phyloP scores from a whole-genome alignment of 2,888 invertebrate genomes.

The Agriotes lineatus region DNA sequence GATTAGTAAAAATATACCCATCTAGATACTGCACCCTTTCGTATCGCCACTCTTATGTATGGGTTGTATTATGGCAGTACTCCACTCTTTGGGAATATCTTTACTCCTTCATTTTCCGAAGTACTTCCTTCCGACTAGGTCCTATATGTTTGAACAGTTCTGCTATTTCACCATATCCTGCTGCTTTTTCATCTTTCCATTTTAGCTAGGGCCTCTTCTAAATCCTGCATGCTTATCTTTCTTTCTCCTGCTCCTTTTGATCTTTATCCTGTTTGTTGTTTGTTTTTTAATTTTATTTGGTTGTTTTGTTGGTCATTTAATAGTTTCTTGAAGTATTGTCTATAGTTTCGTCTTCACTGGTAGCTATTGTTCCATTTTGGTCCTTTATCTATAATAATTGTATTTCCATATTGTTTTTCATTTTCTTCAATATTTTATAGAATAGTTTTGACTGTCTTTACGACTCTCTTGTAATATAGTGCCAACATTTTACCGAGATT shows the following conservation, averaged over 20 bases:
- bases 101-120: neutral
- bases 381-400: neutral
- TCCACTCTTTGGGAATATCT: conserved; percentile 42
- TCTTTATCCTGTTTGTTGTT: neutral
- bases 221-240: neutral
- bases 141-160: neutral
- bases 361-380: neutral
- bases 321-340: neutral
- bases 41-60: conserved; percentile 39
- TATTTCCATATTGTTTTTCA: neutral
- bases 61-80: conserved; percentile 37
- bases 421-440: neutral
- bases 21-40: conserved; percentile 34
- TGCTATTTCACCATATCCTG: neutral
- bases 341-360: neutral
- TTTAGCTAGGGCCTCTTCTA: neutral
- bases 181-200: neutral
- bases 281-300: neutral
- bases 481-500: neutral
- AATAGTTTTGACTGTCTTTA: conserved; percentile 1
- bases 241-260: neutral
- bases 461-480: neutral
- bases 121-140: neutral
- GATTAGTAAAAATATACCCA: conserved; percentile 32
- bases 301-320: neutral